Base-by-base conservation (phyloP, 2,797 vertebrate species). In the Peromyscus melanophrys region DNA sequence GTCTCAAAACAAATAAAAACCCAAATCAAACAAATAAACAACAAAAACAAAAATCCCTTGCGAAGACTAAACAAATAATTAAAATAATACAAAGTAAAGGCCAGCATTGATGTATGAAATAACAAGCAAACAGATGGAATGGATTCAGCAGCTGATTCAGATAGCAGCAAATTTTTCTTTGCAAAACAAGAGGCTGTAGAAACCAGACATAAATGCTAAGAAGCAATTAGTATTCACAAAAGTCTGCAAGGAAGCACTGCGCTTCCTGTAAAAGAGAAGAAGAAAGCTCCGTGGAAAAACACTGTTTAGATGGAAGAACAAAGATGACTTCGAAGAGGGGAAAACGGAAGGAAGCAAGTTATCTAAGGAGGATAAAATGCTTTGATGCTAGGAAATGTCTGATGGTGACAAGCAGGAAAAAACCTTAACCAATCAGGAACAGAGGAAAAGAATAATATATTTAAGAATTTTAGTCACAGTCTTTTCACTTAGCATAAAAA, bases 81-180 rank as follows among this genome's bases (percentile, higher is more conserved):
- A 11, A 17, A 63, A 77, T 27, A 83, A 49, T 27, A 10, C 31
- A 77, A 67, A 90, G 67, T 37, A 19, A 92, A 77, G 21, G 6
- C 19, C 52, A 81, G 69, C 27, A 17, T 63, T 55, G 27, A 21
- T n/a, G 10, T 59, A 31, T 34, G n/a, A 91, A 95, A 80, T 46
- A 75, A n/a, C 25, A 73, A 14, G 34, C 10, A 76, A 82, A 34
- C n/a, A 1, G 49, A 34, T 55, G 27, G 37, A 65, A 90, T 89
- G 16, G 10, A 43, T 63, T 55, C 3, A 55, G 19, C 65, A 52
- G 40, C 17, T 77, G 27, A 13, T 49, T 31, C 13, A 57, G 12
- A 23, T 34, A 27, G 82, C 4, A 6, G 4, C 59, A 89, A 43
- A 4, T 31, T 93, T 92, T 95, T 40, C 87, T 96, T 96, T 89